phyloP scores from a whole-genome alignment of 2,113 vertebrate species.

The Nanorana parkeri region DNA sequence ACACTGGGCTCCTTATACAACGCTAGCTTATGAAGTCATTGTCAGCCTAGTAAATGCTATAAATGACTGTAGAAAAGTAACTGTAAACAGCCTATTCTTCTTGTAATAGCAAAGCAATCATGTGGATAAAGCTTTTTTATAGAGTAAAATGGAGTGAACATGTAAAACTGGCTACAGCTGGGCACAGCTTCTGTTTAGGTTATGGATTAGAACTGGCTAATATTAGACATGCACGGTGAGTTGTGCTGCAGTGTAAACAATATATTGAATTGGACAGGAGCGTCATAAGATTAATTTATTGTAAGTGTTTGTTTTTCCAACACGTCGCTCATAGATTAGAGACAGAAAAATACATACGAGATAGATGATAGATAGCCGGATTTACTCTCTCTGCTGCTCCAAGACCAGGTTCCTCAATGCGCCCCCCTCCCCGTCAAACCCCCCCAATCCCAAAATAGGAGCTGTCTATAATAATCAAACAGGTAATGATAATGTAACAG shows the following conservation, averaged over 20 bases:
- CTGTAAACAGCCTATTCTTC: background rate
- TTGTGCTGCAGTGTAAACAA: background rate
- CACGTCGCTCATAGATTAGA: too few relatives aligned
- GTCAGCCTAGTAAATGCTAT: background rate
- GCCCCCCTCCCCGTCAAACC: too few relatives aligned
- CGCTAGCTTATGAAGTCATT: background rate
- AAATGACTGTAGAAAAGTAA: background rate
- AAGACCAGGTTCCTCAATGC: too few relatives aligned
- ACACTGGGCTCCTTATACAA: background rate
- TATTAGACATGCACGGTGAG: background rate
- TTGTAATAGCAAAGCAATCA: slow-evolving; percentile 1
- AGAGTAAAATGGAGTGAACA: background rate
- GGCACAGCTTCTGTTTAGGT: background rate
- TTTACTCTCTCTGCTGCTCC: too few relatives aligned
- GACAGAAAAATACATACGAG: background rate
- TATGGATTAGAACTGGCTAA: slow-evolving; percentile 8
- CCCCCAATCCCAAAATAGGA: too few relatives aligned
- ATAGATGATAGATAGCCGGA: background rate
- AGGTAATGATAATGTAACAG: too few relatives aligned
- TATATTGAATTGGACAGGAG: background rate
- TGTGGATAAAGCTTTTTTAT: slow-evolving; percentile 40
- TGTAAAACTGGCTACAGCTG: slow-evolving; percentile 25
- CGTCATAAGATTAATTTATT: background rate
- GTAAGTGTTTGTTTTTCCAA: background rate
- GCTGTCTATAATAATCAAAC: too few relatives aligned